Conservation (phyloP, 2,113 vertebrate species). For the Pachycephala philippinensis region DNA sequence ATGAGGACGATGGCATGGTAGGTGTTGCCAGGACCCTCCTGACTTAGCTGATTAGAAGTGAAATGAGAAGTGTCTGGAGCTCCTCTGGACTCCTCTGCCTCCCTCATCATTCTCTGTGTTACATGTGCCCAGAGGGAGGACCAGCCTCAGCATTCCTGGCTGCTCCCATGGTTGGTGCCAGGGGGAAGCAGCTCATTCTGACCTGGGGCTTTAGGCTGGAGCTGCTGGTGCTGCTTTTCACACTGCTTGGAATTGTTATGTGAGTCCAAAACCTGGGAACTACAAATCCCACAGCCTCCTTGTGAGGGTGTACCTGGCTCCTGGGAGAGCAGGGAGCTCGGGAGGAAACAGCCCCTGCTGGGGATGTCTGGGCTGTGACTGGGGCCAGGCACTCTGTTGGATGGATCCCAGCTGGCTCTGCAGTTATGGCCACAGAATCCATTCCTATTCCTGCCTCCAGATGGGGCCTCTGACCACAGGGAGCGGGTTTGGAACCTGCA, state of each 20-base stretch:
- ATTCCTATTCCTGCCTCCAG: conserved; percentile 35
- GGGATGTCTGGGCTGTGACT: background rate
- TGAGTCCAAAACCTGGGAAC: background rate
- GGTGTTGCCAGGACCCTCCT: background rate
- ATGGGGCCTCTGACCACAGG: conserved; percentile 25
- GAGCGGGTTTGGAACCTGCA: background rate
- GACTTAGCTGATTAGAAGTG: background rate
- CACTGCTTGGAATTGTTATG: background rate
- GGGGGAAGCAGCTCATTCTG: background rate
- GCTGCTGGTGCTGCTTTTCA: background rate
- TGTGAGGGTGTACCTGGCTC: background rate
- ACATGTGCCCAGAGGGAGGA: background rate
- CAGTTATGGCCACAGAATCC: background rate
- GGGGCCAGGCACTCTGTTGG: background rate
- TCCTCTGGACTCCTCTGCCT: background rate
- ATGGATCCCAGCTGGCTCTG: background rate
- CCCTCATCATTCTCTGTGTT: background rate
- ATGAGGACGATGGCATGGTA: conserved; percentile 96
- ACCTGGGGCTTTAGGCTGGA: background rate
- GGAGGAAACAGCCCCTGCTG: background rate
- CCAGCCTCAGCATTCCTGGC: background rate
- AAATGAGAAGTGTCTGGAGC: background rate
- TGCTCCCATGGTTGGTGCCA: background rate
- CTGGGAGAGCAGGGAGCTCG: background rate
- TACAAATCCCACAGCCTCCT: background rate